These are phyloP conservation scores for Diadema setosum DNA, from an alignment of 35 echinoderm and acorn worm genomes.

Conservation along the genomic window DNA sequence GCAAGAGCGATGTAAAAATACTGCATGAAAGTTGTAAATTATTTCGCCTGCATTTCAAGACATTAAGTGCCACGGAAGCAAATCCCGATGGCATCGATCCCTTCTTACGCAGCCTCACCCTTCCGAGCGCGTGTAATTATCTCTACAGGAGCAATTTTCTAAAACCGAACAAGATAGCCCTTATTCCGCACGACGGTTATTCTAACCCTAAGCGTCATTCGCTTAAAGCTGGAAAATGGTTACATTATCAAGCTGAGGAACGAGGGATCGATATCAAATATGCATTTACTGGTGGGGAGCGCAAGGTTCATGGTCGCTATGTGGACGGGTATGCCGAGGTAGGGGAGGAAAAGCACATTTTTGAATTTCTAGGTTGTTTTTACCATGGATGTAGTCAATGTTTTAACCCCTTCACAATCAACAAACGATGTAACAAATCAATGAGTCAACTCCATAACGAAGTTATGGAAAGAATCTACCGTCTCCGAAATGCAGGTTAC, in stretches of 20 bases:
- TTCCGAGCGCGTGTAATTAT: conserved; percentile 43
- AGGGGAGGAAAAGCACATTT: background rate
- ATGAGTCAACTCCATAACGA: background rate
- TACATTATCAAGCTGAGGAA: background rate
- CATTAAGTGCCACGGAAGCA: background rate
- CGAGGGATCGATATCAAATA: conserved; percentile 19
- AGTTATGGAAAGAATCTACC: background rate
- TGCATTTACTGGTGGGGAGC: conserved; percentile 19
- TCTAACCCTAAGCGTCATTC: background rate
- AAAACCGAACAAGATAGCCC: background rate
- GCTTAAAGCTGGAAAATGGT: background rate
- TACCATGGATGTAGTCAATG: background rate
- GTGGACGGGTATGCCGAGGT: conserved; percentile 15
- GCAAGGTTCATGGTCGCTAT: background rate
- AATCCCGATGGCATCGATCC: background rate
- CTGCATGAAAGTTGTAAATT: background rate
- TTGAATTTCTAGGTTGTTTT: background rate
- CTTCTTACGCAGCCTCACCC: conserved; percentile 27
- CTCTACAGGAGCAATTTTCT: conserved; percentile 13
- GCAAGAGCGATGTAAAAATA: conserved; percentile 41
- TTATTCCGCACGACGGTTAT: background rate
- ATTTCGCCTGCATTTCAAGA: conserved; percentile 18
- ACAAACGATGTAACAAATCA: background rate
- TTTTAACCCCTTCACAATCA: background rate
- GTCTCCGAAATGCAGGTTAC: background rate